A percentile compares a stretch with the other conserved stretches of the same genome.
Conservation (phyloP, 2,888 invertebrate species). For the Erebia epiphron region DNA sequence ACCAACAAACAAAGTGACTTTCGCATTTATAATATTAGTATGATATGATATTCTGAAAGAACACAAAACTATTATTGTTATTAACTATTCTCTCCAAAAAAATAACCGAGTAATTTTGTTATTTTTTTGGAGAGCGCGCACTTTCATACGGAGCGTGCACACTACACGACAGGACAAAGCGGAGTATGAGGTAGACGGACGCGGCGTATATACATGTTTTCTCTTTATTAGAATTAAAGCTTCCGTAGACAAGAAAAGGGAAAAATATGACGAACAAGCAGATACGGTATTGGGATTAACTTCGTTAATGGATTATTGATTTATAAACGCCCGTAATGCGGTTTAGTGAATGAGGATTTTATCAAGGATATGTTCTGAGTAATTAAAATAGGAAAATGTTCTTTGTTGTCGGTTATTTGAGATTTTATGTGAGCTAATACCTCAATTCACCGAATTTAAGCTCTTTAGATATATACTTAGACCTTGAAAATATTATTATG, state of each 20-base stretch:
- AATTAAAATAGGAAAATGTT: conserved; percentile 14
- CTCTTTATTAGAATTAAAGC: conserved; percentile 17
- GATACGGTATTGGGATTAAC: conserved; percentile 37
- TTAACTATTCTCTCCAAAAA: no score
- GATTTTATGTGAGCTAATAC: background rate
- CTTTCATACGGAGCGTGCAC: no score
- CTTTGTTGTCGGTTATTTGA: background rate
- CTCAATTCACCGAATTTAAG: background rate
- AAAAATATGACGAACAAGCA: conserved; percentile 29
- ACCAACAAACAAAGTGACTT: no score
- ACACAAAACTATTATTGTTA: no score
- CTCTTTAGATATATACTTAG: no score
- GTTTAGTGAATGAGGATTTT: conserved; percentile 13
- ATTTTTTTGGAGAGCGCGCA: no score
- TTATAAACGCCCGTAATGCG: conserved; percentile 27
- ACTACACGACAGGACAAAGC: no score
- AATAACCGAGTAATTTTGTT: no score
- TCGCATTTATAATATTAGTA: no score
- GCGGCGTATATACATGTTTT: background rate
- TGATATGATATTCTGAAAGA: no score
- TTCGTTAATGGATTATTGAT: conserved; percentile 39
- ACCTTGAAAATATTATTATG: no score
- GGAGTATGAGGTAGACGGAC: background rate
- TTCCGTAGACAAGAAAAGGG: conserved; percentile 26
- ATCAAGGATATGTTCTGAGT: conserved; percentile 17